These are phyloP conservation scores for Montipora capricornis DNA, from an alignment of 64 coral and sea anemone species.

Conservation along the genomic window DNA sequence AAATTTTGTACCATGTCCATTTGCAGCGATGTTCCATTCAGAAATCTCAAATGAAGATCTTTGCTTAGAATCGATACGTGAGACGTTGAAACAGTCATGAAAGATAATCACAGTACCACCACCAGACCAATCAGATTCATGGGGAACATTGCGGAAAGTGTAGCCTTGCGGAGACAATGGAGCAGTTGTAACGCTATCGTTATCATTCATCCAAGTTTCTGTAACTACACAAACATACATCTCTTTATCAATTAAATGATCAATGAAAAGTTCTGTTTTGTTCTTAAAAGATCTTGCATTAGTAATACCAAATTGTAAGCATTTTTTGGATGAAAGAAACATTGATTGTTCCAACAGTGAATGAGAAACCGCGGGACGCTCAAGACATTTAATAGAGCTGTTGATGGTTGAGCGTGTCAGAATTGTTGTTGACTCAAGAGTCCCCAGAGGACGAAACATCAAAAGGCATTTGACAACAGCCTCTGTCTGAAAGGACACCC, in stretches of 20 bases:
- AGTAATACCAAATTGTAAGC: slow-evolving; percentile 13
- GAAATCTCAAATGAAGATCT: slow-evolving; percentile 46
- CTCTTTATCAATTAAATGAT: slow-evolving; percentile 34
- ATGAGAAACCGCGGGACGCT: too few relatives aligned
- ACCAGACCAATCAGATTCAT: slow-evolving; percentile 22
- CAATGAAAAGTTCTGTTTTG: slow-evolving; percentile 19
- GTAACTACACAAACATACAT: slow-evolving; percentile 44
- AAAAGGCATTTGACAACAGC: too few relatives aligned
- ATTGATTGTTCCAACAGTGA: too few relatives aligned
- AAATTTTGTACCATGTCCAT: slow-evolving; percentile 15
- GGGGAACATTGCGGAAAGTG: slow-evolving; percentile 11
- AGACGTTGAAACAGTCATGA: slow-evolving; percentile 8
- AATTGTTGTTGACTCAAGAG: too few relatives aligned
- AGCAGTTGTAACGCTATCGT: slow-evolving; percentile 19
- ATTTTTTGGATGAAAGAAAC: not conserved
- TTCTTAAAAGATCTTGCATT: slow-evolving; percentile 43
- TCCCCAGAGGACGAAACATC: too few relatives aligned
- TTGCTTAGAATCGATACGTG: slow-evolving; percentile 7
- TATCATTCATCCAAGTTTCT: slow-evolving; percentile 51
- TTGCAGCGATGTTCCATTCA: slow-evolving; percentile 30
- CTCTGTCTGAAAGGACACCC: slow-evolving; percentile 23
- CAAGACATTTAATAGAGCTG: too few relatives aligned
- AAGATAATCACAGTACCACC: slow-evolving; percentile 39
- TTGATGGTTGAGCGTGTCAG: too few relatives aligned
- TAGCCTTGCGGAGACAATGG: slow-evolving; percentile 30